Base-by-base conservation (phyloP, 2,888 invertebrate genomes). In the Morpho helenor region DNA sequence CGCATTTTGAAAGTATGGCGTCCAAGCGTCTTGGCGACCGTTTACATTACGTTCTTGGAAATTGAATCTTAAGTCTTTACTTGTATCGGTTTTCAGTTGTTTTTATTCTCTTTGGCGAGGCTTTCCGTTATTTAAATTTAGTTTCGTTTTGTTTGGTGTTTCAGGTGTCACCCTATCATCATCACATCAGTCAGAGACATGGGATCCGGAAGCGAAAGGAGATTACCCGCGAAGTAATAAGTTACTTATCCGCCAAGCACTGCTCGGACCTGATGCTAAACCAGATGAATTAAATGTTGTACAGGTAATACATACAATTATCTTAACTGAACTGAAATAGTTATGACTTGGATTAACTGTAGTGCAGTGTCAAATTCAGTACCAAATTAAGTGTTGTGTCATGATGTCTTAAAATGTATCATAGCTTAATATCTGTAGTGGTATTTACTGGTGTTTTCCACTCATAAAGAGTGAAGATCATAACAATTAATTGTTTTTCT, bases 131-230 rank as follows among this genome's bases (percentile, higher is more conserved):
- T n/a, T 22, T 49, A 8, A 47, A 9, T 54, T 39, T 22, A 56
- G 41, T 67, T 67, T 61, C 63, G 67, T 66, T 68, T 68, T 69
- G 65, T 68, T 16, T 48, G 31, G 9, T 55, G 23, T 83, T 87
- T 56, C 89, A 96, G 96, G 96, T 87, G 93, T 95, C 67, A 95
- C 95, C 67, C 90, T 96, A 65, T 94, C 94, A 75, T 94, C 94
- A 67, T 91, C 94, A 78, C 94, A 95, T 79, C 93, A 93, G 70
- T 93, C 92, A 61, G 95, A 95, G 77, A 94, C 94, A 77, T 96
- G 96, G 96, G 96, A 96, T 78, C 96, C 96, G 16, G 94, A 95
- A 74, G 93, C 94, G 58, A 95, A 94, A 81, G 92, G 93, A 55
- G 95, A 95, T 74, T 94, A 93, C 74, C 93, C 94, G 54, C 93